These are phyloP conservation scores for Solenodon paradoxus DNA, from an alignment of 2,113 vertebrate genomes.

Conservation along the genomic window DNA sequence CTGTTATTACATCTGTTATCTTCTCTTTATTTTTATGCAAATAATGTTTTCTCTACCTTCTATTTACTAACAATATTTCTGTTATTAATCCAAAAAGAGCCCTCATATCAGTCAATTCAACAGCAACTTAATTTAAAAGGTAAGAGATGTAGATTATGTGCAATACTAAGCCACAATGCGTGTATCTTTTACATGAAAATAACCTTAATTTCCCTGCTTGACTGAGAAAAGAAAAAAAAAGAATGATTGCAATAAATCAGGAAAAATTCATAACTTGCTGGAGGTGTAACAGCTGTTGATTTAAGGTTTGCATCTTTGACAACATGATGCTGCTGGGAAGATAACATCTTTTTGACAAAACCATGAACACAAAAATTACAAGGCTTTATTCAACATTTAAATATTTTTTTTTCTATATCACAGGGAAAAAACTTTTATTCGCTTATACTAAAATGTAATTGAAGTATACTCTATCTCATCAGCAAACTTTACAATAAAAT, in stretches of 20 bases:
- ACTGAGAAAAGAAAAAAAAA: conserved; percentile 69
- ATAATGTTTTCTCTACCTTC: conserved; percentile 34
- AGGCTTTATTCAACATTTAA: conserved; percentile 79
- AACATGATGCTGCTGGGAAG: conserved; percentile 77
- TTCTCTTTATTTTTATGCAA: conserved; percentile 59
- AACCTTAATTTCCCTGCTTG: conserved; percentile 63
- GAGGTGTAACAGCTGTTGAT: conserved; percentile 85
- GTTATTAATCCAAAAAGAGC: conserved; percentile 60
- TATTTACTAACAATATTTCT: conserved; percentile 61
- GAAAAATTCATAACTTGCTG: conserved; percentile 83
- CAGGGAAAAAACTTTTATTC: conserved; percentile 76
- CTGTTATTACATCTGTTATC: conserved; percentile 11
- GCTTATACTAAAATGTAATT: conserved; percentile 53
- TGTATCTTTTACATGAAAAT: conserved; percentile 66
- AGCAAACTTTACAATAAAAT: conserved; percentile 74
- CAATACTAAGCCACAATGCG: conserved; percentile 38
- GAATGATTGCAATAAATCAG: conserved; percentile 80
- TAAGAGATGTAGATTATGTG: conserved; percentile 34
- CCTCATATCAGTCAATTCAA: conserved; percentile 59
- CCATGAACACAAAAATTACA: conserved; percentile 81
- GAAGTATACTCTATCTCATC: conserved; percentile 63
- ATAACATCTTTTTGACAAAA: conserved; percentile 82
- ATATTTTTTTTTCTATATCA: conserved; percentile 78
- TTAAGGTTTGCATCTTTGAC: conserved; percentile 82
- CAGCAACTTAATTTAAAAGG: conserved; percentile 68